Percentiles rank a stretch among this genome's conserved stretches.
Conservation (phyloP, 2,797 vertebrate genomes). For the Choloepus didactylus region DNA sequence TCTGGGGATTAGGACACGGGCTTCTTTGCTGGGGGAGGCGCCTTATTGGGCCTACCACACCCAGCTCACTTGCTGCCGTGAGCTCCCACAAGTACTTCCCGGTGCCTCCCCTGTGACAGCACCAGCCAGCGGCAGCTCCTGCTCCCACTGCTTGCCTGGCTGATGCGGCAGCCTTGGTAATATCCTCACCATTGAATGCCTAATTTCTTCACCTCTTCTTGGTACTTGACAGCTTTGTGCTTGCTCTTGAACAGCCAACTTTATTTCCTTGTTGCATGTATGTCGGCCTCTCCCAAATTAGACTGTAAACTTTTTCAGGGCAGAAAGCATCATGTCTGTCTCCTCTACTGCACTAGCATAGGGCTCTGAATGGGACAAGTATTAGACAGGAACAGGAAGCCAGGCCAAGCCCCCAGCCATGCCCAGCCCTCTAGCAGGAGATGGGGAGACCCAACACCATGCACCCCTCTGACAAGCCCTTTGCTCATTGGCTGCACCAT, state of each 20-base stretch:
- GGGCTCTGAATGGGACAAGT: background rate
- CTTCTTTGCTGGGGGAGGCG: background rate
- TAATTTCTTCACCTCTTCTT: background rate
- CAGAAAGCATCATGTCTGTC: accelerated
- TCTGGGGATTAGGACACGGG: background rate
- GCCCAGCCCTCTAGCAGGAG: background rate
- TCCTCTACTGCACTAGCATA: background rate
- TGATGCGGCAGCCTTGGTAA: background rate
- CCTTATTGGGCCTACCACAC: background rate
- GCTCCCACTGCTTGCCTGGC: background rate
- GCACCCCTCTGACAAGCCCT: background rate
- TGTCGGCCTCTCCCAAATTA: background rate
- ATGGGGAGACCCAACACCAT: background rate
- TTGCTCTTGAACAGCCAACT: background rate
- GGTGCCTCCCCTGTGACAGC: accelerated
- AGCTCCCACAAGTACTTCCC: background rate
- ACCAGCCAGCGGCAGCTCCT: background rate
- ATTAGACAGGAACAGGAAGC: background rate
- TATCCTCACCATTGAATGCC: accelerated
- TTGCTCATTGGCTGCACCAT: background rate
- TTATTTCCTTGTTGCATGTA: accelerated
- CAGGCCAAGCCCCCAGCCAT: background rate
- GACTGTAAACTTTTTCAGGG: no score
- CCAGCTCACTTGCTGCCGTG: background rate
- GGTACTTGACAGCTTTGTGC: background rate